Conservation (phyloP, 2,888 invertebrate species). For the Incurvaria masculella region DNA sequence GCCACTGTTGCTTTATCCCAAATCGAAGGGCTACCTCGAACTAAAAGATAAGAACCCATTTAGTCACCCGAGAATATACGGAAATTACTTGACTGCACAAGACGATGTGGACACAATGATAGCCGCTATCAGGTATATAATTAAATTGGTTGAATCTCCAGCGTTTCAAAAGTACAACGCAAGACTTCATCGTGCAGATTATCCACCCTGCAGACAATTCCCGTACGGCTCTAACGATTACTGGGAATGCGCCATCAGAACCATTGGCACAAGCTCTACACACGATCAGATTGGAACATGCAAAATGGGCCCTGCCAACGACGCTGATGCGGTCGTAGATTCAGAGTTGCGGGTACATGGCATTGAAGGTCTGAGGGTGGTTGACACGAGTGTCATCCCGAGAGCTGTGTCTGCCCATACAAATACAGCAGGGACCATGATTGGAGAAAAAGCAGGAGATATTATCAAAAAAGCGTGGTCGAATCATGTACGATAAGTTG, state of each 20-base stretch:
- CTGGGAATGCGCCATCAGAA: constrained; percentile 66
- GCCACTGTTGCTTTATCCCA: constrained; percentile 70
- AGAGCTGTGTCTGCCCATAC: constrained; percentile 61
- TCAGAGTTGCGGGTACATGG: constrained; percentile 63
- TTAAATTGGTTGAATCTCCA: constrained; percentile 55
- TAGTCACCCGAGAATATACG: constrained; percentile 71
- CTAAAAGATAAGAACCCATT: constrained; percentile 72
- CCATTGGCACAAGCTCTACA: constrained; percentile 49
- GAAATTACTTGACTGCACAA: constrained; percentile 73
- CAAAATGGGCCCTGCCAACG: constrained; percentile 65
- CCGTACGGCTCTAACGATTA: constrained; percentile 60
- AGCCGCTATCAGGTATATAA: constrained; percentile 59
- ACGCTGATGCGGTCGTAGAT: constrained; percentile 64
- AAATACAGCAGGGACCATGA: constrained; percentile 66
- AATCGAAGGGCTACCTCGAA: constrained; percentile 67
- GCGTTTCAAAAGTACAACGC: constrained; percentile 59
- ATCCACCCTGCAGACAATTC: constrained; percentile 50
- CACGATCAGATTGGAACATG: constrained; percentile 66
- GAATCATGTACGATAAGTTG: constrained; percentile 22
- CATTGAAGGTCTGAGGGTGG: constrained; percentile 59
- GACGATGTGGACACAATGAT: constrained; percentile 58
- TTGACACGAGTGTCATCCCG: constrained; percentile 68
- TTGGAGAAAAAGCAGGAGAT: constrained; percentile 71
- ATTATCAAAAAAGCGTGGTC: constrained; percentile 59
- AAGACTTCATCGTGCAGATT: constrained; percentile 45